Base-by-base conservation (phyloP, 2,888 invertebrate species). In the Hemaris fuciformis region DNA sequence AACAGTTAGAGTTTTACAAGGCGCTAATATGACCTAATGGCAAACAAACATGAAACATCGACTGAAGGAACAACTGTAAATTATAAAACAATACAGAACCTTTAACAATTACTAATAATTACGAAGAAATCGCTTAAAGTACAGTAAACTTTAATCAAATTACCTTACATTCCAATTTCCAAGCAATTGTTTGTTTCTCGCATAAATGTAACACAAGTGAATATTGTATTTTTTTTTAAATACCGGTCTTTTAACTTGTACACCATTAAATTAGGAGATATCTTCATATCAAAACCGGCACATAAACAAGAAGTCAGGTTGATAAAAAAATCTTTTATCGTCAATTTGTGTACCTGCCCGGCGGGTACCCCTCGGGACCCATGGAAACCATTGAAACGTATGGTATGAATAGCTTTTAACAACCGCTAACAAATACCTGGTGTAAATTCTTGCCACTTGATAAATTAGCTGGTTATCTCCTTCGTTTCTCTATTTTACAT, bases 311-410 rank as follows among this genome's bases (percentile, higher is more conserved):
- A 62, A 70, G 76, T 79, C 80, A 83, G 79, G 80, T 81, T 71
- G 71, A 71, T 59, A 78, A 80, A 81, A 78, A 81, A 80, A 72
- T 61, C 63, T 77, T 77, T 78, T 77, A 77, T 74, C 68, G 74
- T 69, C 70, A 74, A 77, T 73, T 76, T 79, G 78, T 79, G 75
- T 89, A 89, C 89, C 89, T 88, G 88, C 79, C 70, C 76, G 68
- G 71, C 80, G 77, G 53, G 53, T 81, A 83, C 82, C 81, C 80
- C 83, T 64, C 64, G 80, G 81, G 72, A 72, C 76, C 76, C 73
- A 79, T 78, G 80, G 76, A 84, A 85, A 83, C 80, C 80, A 85
- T 87, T 88, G 75, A 87, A 83, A 79, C 83, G 81, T 84, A 76
- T 79, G 70, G 80, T 87, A 87, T 88, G 84, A 87, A 88, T 88